Base-by-base conservation (phyloP, 2,113 vertebrate genomes). In the Mormyrus iriodes region DNA sequence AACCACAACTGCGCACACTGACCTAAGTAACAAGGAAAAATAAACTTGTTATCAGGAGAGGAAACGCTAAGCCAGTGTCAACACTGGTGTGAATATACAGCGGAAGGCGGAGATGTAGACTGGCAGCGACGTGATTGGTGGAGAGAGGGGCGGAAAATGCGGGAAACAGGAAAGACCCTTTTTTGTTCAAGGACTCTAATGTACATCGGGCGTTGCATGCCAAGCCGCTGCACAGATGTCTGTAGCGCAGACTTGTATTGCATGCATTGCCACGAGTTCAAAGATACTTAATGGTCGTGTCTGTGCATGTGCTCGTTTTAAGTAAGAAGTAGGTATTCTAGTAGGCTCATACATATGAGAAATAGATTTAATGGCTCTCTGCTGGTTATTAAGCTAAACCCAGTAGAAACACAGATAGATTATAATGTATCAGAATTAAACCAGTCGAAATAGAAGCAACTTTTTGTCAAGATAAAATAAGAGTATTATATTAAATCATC, bases 131-230 rank as follows among this genome's bases (percentile, higher is more conserved):
- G 89, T 91, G 94, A 95, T 95, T 95, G 95, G 95, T 93, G 90
- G 90, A 88, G 90, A 46, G 91, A 92, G 92, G 94, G 95, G 94
- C 93, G 95, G 95, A 95, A 94, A 93, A 89, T 92, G 49, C 44
- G 90, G 92, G 91, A 93, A 94, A 94, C 91, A 90, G 90, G 90
- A 93, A 93, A 90, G 92, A 92, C 93, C 91, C 93, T 90, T 92
- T 53, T 86, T 51, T 58, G 91, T 84, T 91, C 79, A 82, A 76
- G 85, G 90, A 69, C 85, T 91, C 88, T 89, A 83, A 49, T 90
- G 90, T 89, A 93, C 90, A 92, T 89, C 91, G 87, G 85, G 31
- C 85, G 13, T 6, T 3, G 24, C 51, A 3, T 35, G 85, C 51
- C 85, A 55, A 9, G 2, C 51, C 27, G 13, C 85, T 2, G 85